Base-by-base conservation (phyloP, 2,888 invertebrate genomes). In the Fragum fragum region DNA sequence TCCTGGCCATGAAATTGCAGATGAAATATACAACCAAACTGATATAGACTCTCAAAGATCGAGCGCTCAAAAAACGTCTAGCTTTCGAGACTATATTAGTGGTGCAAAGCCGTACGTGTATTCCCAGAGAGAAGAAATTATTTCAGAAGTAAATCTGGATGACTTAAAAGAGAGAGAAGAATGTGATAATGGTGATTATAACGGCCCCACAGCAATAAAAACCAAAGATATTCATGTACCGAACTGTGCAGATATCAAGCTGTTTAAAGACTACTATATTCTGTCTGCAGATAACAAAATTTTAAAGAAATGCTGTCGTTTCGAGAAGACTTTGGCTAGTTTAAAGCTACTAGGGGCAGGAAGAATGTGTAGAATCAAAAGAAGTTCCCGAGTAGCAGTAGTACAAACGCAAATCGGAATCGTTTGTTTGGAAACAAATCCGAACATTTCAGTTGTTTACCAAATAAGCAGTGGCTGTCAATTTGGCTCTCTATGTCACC, bases 231-330 rank as follows among this genome's bases (percentile, higher is more conserved):
- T 9, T 39, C 39, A 39, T 53, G 53, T 53, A 5, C 53, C 53
- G 7, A 59, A 28, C 26, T 59, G 59, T 28, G 59, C 28, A 11
- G 59, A 59, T 59, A 59, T 59, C 28, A 59, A 59, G 18, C 18
- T 59, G 14, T 26, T 59, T 23, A 21, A 23, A 11, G 28, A 28
- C 26, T 59, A 59, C 21, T 59, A 26, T 59, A 28, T 59, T 6
- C 6, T 59, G 14, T 26, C 59, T 3, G 59, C 26, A 28, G 28
- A 59, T 9, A 59, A 59, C 28, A 9, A 6, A 28, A 26, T 59
- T 14, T 7, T 59, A 7, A 59, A 59, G 59, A 28, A 59, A 23
- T 59, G 26, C 7, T 7, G 7, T 9, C 11, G 14, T 26, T 59
- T 21, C 9, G 59, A 59, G 14, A 28, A 59, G 21, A 23, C 11